Evolutionary conservation across 2,888 invertebrate species (phyloP).

Genomic region (Lapara coniferarum): DNA sequence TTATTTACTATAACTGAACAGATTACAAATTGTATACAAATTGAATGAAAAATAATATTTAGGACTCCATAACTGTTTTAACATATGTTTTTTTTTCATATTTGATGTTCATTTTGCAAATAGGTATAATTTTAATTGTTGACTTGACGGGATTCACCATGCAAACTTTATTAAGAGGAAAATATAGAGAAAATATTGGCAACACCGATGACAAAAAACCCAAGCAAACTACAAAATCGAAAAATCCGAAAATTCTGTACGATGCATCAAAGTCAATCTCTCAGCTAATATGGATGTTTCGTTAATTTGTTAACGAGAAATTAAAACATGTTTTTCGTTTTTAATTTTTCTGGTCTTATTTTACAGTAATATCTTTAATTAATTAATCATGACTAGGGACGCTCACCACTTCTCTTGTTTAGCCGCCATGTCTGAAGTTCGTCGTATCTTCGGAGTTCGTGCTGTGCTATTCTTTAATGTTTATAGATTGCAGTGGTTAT

Average conservation of each 20-base stretch:
- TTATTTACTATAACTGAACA: too few species aligned
- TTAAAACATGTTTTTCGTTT: constrained; percentile 66
- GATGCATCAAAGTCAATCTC: constrained; percentile 53
- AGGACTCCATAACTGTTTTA: too few species aligned
- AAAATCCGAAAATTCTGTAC: constrained; percentile 35
- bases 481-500: constrained; percentile 75
- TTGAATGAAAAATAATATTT: too few species aligned
- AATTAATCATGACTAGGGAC: constrained; percentile 45
- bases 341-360: constrained; percentile 61
- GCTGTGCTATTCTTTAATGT: constrained; percentile 81
- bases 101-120: too few species aligned
- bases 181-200: constrained; percentile 14
- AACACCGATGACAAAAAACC: constrained; percentile 17
- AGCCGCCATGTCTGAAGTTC: constrained; percentile 84
- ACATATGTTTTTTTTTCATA: too few species aligned
- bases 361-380: constrained; percentile 26
- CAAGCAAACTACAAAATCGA: constrained; percentile 30
- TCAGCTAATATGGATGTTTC: constrained; percentile 62
- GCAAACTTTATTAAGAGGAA: neutral
- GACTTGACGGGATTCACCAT: too few species aligned
- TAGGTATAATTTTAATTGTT: too few species aligned
- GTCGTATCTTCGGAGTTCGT: constrained; percentile 80
- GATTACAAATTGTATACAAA: too few species aligned
- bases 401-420: constrained; percentile 73
- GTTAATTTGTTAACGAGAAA: constrained; percentile 68